Base-by-base conservation (phyloP, 2,888 invertebrate genomes). In the Tachina lurida region DNA sequence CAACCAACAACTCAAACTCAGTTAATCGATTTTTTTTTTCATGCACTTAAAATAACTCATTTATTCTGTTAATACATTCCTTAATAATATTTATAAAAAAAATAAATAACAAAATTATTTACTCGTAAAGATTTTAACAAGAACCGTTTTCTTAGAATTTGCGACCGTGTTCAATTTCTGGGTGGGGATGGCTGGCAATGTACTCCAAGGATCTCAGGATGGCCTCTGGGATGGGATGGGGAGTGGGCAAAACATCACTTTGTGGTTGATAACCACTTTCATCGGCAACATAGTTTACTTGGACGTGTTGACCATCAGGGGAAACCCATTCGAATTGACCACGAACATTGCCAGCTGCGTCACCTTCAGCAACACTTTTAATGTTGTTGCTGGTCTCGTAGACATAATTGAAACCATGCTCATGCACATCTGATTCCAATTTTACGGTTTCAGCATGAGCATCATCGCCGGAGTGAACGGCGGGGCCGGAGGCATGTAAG, bases 201-300 rank as follows among this genome's bases (percentile, higher is more conserved):
- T 93, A 95, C 88, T 94, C 93, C 39, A 95, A 89, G 49, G 89
- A 71, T 58, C 87, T 88, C 12, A 88, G n/a, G 75, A 90, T 89
- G 22, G 84, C 88, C 7, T 71, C 88, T 67, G 89, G 90, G 13
- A 87, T 77, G 84, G 89, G 89, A 78, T 88, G 89, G 41, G 88
- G 78, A 7, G 87, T 88, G 77, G 90, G 89, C 67, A 88, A 62
- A n/a, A 86, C 60, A 43, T 85, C 86, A 22, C 89, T 85, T 52
- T 63, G 17, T 47, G 90, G 90, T 81, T 90, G 89, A 73, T 87
- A 89, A 41, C 91, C 91, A 62, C 90, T 84, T 84, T 91, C 91
- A 86, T 91, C 88, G 65, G 91, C 92, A 19, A 89, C 87, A 84
- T 90, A 92, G 12, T 65, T 41, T 2, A 92, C 87, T 1, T 87